Evolutionary conservation across 2,888 invertebrate genomes (phyloP), one percentile per base, ranked within the genome.

Genomic region (Crematogaster levior): DNA sequence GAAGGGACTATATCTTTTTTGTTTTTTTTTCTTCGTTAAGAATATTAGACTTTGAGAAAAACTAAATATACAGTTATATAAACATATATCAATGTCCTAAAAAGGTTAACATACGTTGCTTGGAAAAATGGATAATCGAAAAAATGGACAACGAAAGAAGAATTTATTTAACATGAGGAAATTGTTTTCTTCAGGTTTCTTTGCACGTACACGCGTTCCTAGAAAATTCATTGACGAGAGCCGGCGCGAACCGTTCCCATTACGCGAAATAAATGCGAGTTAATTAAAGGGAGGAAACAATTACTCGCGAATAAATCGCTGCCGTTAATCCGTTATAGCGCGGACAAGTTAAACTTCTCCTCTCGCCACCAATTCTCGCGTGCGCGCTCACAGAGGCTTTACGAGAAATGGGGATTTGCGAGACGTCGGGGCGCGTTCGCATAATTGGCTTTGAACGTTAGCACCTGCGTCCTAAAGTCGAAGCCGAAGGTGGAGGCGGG

Each of bases 391-490:
- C 61, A 24, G 30, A 24, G 68, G 66, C 68, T 56, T 73, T 58
- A 83, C 79, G 85, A 85, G 87, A 86, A 90, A 75, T 89, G 83
- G 92, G 91, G 92, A 92, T 92, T 92, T 92, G 92, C 92, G 91
- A 91, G 88, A 88, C 86, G 92, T 90, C 90, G 89, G 91, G 91
- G 91, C 91, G 91, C 92, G 92, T 92, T 93, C 93, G 93, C 94
- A 94, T 94, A 94, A 94, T 94, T 94, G 94, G 93, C 94, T 94
- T 92, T 94, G 94, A 94, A 92, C 94, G 91, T 92, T 93, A 91
- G 93, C 94, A 94, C 94, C 94, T 94, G 94, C 93, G 94, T 48
- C 92, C 89, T 91, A 88, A 48, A 83, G 77, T 72, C 66, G 60
- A 58, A 85, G 77, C 70, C 70, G 43, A 56, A 30, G 12, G 37